Conservation (phyloP, 1,140 invertebrate genomes). For the Hycleus cichorii region DNA sequence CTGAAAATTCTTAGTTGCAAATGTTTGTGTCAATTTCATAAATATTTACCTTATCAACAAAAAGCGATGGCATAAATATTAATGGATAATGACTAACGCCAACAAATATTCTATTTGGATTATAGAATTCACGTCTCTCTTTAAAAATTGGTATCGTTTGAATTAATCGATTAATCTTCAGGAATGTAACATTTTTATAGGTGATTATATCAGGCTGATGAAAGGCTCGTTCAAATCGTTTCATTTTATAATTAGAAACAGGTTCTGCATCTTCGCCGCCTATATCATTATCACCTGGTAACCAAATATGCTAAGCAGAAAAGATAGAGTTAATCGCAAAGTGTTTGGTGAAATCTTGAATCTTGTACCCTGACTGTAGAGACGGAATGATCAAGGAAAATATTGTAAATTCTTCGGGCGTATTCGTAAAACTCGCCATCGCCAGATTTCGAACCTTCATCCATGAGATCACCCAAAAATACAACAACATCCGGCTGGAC, state of each 20-base stretch:
- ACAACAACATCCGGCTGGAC: conserved; percentile 78
- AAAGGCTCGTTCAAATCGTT: conserved; percentile 72
- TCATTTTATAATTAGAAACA: conserved; percentile 62
- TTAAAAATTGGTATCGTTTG: conserved; percentile 42
- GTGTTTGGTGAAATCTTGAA: no score
- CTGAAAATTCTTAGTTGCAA: conserved; percentile 39
- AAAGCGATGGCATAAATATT: conserved; percentile 52
- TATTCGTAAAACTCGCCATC: conserved; percentile 62
- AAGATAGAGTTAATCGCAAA: conserved; percentile 25
- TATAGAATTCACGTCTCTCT: conserved; percentile 50
- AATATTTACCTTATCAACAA: conserved; percentile 50
- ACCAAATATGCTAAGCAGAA: conserved; percentile 62
- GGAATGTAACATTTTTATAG: conserved; percentile 52
- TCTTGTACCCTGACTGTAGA: no score
- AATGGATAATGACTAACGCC: conserved; percentile 65
- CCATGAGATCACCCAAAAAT: conserved; percentile 87
- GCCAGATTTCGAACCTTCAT: conserved; percentile 78
- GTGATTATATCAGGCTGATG: conserved; percentile 56
- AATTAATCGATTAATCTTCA: conserved; percentile 64
- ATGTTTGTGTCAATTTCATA: neutral
- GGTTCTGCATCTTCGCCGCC: conserved; percentile 76
- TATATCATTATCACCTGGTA: conserved; percentile 93
- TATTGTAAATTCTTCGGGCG: conserved; percentile 58
- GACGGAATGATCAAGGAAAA: conserved; percentile 45
- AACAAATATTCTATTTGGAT: conserved; percentile 56